Base-by-base conservation (phyloP, 1,140 invertebrate genomes). In the Apis dorsata region DNA sequence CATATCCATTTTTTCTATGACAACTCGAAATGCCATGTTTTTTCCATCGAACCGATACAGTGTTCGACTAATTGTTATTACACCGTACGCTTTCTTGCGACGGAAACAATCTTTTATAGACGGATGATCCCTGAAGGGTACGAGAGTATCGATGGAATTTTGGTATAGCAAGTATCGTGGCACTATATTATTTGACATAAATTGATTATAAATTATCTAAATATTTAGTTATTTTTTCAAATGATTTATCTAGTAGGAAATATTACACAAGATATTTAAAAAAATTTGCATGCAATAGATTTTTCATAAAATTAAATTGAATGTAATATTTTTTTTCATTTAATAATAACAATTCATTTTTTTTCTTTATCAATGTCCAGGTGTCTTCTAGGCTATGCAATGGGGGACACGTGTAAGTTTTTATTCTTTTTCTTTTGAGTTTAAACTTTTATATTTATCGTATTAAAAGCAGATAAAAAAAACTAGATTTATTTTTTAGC, bases 361-460 rank as follows among this genome's bases (percentile, higher is more conserved):
- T 59, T 28, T 55, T 55, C 2, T 13, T 49, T 80, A 88, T 91
- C 86, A 69, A 81, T 77, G 87, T 88, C 53, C 90, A 93, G 93
- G 92, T 92, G 82, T 91, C 90, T 86, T 91, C 92, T 89, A 91
- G 90, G 81, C 89, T 92, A 85, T 93, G 93, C 88, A 86, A 91
- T 92, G 92, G 91, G 88, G 92, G 92, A 85, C 93, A 92, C 81
- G 90, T 90, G 93, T 93, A 91, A 93, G 92, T 93, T 76, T 15
- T 34, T 79, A n/a, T 12, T 82, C 63, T 69, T n/a, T 76, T 1
- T 28, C 34, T 65, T 15, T 5, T 60, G 4, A 19, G 13, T 4
- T n/a, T 21, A 21, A 19, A 57, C 12, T 24, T 3, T 0, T 21
- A 7, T 24, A 0, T 24, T 24, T 62, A 53, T 15, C 8, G n/a